Base-by-base conservation (phyloP, 2,113 vertebrate species). In the Rhinogobius similis region DNA sequence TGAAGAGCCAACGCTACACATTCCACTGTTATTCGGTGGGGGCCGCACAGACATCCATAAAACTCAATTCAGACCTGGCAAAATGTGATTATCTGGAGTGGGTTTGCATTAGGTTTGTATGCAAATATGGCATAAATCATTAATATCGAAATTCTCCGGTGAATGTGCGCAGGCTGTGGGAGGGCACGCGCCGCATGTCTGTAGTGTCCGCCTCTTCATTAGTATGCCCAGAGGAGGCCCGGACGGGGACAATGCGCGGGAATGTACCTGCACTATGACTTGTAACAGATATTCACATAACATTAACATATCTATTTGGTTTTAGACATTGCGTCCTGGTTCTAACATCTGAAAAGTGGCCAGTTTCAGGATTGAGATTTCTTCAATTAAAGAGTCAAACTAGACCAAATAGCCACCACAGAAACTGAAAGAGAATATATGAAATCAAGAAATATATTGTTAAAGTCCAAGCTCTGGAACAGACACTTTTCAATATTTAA, bases 71-170 rank as follows among this genome's bases (percentile, higher is more conserved):
- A 83, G 81, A 86, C 73, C 86, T 79, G 79, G 85, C 75, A 76
- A 90, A 92, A 93, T 91, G 83, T 91, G 90, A 93, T 93, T 93
- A 93, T 92, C 84, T 91, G 86, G 90, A 93, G 90, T 90, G 90
- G 84, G 83, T 89, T 89, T 91, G 91, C 88, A 92, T 93, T 91
- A 90, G 87, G 90, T 92, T 92, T 92, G 91, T 89, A 92, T 93
- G 93, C 91, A 92, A 93, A 93, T 92, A 86, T 63, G 39, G 82
- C 85, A 91, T 91, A 87, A 89, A 91, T 92, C 90, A 92, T 92
- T 92, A 90, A 91, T 91, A 91, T 91, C 76, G 85, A 92, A 89
- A 92, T 85, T 91, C 82, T 87, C 85, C 70, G 71, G 77, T 88
- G 87, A 90, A 91, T 88, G 82, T 76, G 71, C 29, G 72, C 2